Conservation (phyloP, 1,140 invertebrate species). For the Drosophila varians region DNA sequence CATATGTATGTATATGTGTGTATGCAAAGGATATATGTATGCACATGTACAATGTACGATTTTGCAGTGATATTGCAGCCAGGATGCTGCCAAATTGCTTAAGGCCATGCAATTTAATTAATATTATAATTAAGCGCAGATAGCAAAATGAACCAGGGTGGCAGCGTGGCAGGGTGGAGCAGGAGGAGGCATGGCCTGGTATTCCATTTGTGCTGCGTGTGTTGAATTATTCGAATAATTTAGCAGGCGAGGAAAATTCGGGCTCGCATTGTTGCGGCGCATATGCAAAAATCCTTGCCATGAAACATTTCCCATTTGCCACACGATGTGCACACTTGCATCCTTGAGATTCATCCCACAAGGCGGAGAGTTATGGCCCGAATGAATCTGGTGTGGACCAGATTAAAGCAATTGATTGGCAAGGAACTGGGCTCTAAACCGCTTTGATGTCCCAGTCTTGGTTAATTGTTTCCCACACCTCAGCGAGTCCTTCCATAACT, state of each 20-base stretch:
- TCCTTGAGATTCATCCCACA: conserved; percentile 13
- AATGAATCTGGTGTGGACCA: background rate
- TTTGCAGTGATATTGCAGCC: no score
- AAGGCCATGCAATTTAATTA: conserved; percentile 58
- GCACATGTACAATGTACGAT: no score
- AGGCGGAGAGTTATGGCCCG: background rate
- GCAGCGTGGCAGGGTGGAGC: background rate
- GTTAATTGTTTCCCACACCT: no score
- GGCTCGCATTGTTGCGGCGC: conserved; percentile 6
- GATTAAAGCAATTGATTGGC: background rate
- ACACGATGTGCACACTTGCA: background rate
- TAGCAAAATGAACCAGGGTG: conserved; percentile 17
- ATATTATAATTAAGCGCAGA: conserved; percentile 59
- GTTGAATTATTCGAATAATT: conserved; percentile 34
- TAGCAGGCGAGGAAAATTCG: conserved; percentile 18
- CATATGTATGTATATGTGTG: background rate
- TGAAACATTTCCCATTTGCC: background rate
- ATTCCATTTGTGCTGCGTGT: conserved; percentile 38
- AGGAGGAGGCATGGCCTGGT: background rate
- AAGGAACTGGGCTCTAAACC: no score
- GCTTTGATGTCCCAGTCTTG: no score
- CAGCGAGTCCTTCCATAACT: no score
- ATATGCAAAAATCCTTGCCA: conserved; percentile 29
- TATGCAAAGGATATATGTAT: no score
- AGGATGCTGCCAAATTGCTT: conserved; percentile 24